phyloP scores from a whole-genome alignment of 2,113 vertebrate species.

The Uria lomvia region DNA sequence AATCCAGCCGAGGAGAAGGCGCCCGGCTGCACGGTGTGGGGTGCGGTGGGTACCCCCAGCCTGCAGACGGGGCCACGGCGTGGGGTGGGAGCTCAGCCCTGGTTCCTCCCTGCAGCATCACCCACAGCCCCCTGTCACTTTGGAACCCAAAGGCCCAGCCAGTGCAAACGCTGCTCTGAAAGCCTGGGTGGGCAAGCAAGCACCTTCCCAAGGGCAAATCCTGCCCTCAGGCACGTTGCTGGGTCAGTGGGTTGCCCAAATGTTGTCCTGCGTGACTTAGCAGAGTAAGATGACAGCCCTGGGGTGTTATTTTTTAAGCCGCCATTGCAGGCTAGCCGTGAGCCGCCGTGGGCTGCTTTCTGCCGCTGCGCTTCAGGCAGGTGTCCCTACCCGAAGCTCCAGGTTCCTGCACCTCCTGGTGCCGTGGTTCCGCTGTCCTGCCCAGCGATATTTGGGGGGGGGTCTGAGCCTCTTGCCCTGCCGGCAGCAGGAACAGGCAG shows the following conservation, averaged over 20 bases:
- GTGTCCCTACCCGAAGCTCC: background rate
- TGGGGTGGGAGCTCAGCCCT: background rate
- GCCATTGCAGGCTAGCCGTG: background rate
- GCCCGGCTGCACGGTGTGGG: background rate
- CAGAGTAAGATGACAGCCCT: background rate
- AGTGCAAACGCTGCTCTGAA: background rate
- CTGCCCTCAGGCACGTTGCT: background rate
- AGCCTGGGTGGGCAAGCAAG: background rate
- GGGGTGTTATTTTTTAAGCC: background rate
- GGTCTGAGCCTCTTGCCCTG: background rate
- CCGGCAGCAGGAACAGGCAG: background rate
- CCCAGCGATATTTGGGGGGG: background rate
- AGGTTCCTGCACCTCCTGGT: background rate
- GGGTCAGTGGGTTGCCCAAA: background rate
- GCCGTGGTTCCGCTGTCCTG: background rate
- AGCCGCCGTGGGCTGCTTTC: background rate
- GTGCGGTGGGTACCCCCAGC: background rate
- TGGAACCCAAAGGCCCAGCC: background rate
- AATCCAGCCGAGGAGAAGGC: background rate
- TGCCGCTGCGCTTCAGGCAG: background rate
- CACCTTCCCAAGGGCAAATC: background rate
- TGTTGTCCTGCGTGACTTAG: background rate
- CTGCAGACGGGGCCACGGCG: background rate
- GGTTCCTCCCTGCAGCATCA: background rate
- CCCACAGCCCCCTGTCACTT: fast-evolving